Percentiles rank a stretch among this genome's conserved stretches.
Conservation (phyloP, 2,113 vertebrate species). For the Oreochromis tanganicae region DNA sequence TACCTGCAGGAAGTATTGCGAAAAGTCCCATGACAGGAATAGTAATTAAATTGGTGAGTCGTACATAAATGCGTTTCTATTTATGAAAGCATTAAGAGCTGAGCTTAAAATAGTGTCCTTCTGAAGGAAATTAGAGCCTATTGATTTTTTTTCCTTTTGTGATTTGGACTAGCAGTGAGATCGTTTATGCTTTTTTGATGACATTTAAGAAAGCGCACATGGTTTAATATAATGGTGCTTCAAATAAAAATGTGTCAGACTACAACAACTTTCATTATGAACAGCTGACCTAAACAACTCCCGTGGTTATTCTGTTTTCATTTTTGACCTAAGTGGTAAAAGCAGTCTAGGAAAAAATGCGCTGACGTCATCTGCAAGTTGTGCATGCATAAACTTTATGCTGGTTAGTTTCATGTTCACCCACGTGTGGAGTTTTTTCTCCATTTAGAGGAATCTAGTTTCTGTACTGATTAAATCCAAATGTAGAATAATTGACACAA, state of each 20-base stretch:
- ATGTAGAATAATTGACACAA: neutral
- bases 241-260: neutral
- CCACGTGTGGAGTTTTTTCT: neutral
- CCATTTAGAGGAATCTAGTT: neutral
- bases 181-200: neutral
- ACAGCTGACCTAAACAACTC: neutral
- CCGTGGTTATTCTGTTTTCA: neutral
- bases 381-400: neutral
- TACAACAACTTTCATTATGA: neutral
- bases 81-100: neutral
- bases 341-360: neutral
- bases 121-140: constrained; percentile 39
- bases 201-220: neutral
- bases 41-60: constrained; percentile 31
- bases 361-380: neutral
- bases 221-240: neutral
- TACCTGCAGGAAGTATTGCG: constrained; percentile 66
- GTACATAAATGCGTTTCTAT: constrained; percentile 45
- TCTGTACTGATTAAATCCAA: neutral
- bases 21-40: constrained; percentile 44
- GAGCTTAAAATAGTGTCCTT: constrained; percentile 10
- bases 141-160: constrained; percentile 5
- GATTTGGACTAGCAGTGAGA: neutral
- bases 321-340: neutral
- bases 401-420: neutral